These are phyloP conservation scores for Augiades crinisus DNA, from an alignment of 2,888 invertebrate species.

Conservation along the genomic window DNA sequence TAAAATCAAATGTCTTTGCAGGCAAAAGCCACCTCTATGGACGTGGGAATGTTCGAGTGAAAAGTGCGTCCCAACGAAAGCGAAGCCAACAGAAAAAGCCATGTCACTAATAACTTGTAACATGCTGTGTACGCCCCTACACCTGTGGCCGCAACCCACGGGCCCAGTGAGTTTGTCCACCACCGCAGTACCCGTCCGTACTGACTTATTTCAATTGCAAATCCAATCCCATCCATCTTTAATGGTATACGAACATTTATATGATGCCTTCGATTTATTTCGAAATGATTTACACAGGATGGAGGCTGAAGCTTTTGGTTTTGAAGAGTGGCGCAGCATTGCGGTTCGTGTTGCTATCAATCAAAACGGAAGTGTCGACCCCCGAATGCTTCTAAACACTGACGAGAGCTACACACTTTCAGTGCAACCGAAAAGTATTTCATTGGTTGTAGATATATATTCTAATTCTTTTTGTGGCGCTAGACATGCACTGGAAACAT, in stretches of 20 bases:
- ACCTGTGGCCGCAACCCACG: slow-evolving; percentile 90
- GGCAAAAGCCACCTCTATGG: slow-evolving; percentile 81
- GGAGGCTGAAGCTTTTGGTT: slow-evolving; percentile 52
- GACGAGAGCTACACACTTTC: slow-evolving; percentile 88
- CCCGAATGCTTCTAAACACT: slow-evolving; percentile 82
- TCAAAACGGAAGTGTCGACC: slow-evolving; percentile 56
- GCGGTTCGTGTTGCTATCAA: slow-evolving; percentile 70
- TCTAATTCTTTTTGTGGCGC: slow-evolving; percentile 88
- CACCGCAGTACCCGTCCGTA: slow-evolving; percentile 81
- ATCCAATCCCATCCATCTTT: slow-evolving; percentile 50
- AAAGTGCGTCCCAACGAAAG: slow-evolving; percentile 82
- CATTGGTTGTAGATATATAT: slow-evolving; percentile 79
- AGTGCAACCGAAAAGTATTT: slow-evolving; percentile 65
- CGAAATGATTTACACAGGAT: slow-evolving; percentile 65
- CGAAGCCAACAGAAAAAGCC: slow-evolving; percentile 49
- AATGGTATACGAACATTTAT: slow-evolving; percentile 53
- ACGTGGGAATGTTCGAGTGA: slow-evolving; percentile 87
- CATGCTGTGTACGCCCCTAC: slow-evolving; percentile 85
- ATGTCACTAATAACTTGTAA: slow-evolving; percentile 86
- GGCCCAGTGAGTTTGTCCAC: slow-evolving; percentile 83
- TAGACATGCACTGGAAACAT: slow-evolving; percentile 87
- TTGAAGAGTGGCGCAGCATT: slow-evolving; percentile 63
- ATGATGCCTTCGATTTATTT: slow-evolving; percentile 70
- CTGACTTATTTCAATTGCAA: slow-evolving; percentile 74
- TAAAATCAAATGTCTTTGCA: slow-evolving; percentile 37